Percentiles rank a stretch among this genome's conserved stretches.
These are phyloP conservation scores for Latrodectus geometricus DNA, from an alignment of 1,140 invertebrate genomes.

Conservation along the genomic window DNA sequence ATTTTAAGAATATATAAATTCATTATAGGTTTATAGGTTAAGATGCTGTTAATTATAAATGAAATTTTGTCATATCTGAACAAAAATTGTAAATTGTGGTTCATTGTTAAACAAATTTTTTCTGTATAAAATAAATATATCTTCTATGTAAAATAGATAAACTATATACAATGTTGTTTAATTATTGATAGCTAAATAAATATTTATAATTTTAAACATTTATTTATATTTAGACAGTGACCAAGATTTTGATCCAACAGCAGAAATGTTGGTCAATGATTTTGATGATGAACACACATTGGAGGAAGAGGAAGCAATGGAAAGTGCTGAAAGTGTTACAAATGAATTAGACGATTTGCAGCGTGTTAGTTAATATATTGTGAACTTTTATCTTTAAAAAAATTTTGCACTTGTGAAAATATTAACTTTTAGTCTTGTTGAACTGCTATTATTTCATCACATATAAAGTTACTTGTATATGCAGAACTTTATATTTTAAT, in stretches of 20 bases:
- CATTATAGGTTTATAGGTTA: no score
- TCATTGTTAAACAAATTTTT: no score
- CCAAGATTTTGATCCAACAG: slow-evolving; percentile 78
- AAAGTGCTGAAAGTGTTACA: slow-evolving; percentile 81
- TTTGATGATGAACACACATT: slow-evolving; percentile 96
- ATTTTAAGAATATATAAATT: no score
- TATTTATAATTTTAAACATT: slow-evolving; percentile 15
- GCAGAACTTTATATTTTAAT: neutral
- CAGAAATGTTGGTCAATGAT: slow-evolving; percentile 95
- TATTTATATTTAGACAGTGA: slow-evolving; percentile 68
- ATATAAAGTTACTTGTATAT: neutral
- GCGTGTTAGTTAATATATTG: slow-evolving; percentile 74
- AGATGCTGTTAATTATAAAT: no score
- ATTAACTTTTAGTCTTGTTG: neutral
- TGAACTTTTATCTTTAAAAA: neutral
- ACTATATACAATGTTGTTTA: no score
- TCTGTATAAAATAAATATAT: no score
- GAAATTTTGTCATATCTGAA: no score
- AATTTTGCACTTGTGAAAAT: neutral
- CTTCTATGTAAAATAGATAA: no score
- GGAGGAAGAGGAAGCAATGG: slow-evolving; percentile 95
- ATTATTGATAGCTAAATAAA: neutral
- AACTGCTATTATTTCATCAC: neutral
- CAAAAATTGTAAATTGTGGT: no score
- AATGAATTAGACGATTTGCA: slow-evolving; percentile 90